Percentiles rank a stretch among this genome's conserved stretches.
Conservation (phyloP, 2,797 vertebrate genomes). For the Podargus strigoides region DNA sequence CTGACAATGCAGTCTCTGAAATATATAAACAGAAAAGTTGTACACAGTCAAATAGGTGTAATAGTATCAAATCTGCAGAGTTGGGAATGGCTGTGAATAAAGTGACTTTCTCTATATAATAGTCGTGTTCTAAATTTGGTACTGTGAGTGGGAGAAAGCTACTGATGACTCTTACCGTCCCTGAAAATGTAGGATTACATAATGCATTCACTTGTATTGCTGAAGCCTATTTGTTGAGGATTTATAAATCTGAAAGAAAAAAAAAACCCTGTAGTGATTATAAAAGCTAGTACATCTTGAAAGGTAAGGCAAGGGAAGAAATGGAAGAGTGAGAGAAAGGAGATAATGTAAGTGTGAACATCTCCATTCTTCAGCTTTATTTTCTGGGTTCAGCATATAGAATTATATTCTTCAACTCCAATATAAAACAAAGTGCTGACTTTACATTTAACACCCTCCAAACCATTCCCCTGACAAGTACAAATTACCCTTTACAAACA, state of each 20-base stretch:
- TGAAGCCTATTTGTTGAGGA: neutral
- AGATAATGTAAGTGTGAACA: neutral
- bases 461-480: neutral
- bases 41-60: neutral
- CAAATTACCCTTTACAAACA: neutral
- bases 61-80: neutral
- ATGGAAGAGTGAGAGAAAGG: neutral
- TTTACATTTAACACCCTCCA: neutral
- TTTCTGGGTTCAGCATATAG: neutral
- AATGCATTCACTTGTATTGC: neutral
- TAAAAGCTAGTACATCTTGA: neutral
- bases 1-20: neutral
- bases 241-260: neutral
- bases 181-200: neutral
- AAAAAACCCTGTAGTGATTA: neutral
- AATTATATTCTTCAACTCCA: neutral
- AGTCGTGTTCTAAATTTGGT: neutral
- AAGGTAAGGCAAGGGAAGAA: neutral
- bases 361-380: neutral
- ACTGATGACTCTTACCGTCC: neutral
- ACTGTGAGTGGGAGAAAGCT: neutral
- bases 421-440: rapidly evolving
- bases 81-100: neutral
- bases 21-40: neutral
- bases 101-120: neutral